Conservation (phyloP, 2,888 invertebrate species). For the Eudasyphora cyanicolor region DNA sequence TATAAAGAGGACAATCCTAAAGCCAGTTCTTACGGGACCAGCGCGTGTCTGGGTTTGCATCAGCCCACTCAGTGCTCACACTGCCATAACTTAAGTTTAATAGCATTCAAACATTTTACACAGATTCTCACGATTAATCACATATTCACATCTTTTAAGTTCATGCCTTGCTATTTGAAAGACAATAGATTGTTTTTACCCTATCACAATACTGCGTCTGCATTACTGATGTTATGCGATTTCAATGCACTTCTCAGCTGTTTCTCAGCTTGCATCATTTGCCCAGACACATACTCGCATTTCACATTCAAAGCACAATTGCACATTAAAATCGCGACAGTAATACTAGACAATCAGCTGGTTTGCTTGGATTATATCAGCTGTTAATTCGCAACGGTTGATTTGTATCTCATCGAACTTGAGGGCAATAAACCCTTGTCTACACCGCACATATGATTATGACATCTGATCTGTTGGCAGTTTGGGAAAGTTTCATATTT, state of each 20-base stretch:
- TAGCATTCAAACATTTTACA: too few relatives aligned
- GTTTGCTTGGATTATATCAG: not conserved
- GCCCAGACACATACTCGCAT: not conserved
- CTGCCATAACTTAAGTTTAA: too few relatives aligned
- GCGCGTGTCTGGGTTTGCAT: too few relatives aligned
- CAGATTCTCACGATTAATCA: too few relatives aligned
- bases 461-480: not conserved
- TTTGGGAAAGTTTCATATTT: not conserved
- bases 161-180: too few relatives aligned
- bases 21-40: too few relatives aligned
- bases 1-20: too few relatives aligned
- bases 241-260: not conserved
- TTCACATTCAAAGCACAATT: not conserved
- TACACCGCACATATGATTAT: not conserved
- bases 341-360: not conserved
- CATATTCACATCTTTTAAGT: too few relatives aligned
- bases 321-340: not conserved
- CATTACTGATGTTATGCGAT: not conserved
- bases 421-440: not conserved
- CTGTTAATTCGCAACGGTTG: not conserved
- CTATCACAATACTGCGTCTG: too few relatives aligned
- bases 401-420: not conserved
- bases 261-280: not conserved
- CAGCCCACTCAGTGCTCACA: too few relatives aligned
- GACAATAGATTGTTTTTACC: too few relatives aligned